phyloP scores from a whole-genome alignment of 2,888 invertebrate genomes.

The Heliconius sara region DNA sequence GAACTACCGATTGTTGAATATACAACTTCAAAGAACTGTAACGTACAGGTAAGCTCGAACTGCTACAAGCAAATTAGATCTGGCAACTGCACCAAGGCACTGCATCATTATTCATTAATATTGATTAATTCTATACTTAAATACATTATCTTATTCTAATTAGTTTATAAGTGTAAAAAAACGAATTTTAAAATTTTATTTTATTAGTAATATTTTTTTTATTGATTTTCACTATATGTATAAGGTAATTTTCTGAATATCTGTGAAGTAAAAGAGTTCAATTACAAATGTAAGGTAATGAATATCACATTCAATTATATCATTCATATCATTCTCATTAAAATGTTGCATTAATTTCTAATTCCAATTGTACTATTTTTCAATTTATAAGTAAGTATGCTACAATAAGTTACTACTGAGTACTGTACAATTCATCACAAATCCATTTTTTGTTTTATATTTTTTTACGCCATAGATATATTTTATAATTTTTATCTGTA shows the following conservation, averaged over 20 bases:
- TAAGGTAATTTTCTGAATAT: neutral
- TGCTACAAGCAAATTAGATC: neutral
- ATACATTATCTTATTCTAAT: neutral
- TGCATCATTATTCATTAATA: neutral
- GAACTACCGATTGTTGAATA: conserved; percentile 6
- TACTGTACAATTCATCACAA: neutral
- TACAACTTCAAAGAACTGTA: neutral
- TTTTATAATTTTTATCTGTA: conserved; percentile 15
- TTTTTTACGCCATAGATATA: neutral
- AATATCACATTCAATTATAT: no score
- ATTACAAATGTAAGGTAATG: neutral
- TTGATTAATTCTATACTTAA: neutral
- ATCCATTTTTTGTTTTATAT: neutral
- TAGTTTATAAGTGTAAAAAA: neutral
- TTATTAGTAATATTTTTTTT: neutral
- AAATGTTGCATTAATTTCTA: neutral
- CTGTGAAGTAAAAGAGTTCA: neutral
- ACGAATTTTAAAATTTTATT: neutral
- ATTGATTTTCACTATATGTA: neutral
- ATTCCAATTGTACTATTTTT: neutral
- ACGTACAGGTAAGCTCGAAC: neutral
- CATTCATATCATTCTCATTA: no score
- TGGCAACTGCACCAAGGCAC: neutral
- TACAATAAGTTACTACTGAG: neutral
- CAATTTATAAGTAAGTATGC: neutral